Conservation (phyloP, 2,113 vertebrate species). For the Ceyx margarethae region DNA sequence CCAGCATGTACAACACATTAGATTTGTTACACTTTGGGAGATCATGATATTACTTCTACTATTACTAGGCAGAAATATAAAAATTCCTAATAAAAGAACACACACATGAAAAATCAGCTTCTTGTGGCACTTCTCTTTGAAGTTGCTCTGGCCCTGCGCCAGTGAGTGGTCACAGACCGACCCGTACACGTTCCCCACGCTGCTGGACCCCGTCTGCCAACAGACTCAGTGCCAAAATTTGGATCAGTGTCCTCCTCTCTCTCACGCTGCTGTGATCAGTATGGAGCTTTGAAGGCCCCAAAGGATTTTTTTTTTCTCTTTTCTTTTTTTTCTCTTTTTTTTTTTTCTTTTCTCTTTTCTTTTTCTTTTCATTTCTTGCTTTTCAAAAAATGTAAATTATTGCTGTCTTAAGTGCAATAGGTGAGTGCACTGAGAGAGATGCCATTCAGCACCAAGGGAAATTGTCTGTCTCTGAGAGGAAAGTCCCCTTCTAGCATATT, state of each 20-base stretch:
- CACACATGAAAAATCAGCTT: constrained; percentile 63
- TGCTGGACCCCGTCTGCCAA: constrained; percentile 17
- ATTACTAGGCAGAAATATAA: constrained; percentile 62
- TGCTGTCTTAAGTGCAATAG: background rate
- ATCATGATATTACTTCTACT: constrained; percentile 40
- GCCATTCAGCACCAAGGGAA: background rate
- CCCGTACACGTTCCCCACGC: background rate
- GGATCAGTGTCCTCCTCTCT: background rate
- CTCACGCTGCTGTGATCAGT: rapidly evolving
- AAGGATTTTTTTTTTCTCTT: background rate
- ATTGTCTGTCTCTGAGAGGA: background rate
- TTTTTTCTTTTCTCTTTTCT: background rate
- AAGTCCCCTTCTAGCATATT: background rate
- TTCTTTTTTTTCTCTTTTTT: background rate
- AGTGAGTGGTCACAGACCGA: constrained; percentile 30
- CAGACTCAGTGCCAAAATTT: background rate
- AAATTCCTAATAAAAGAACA: constrained; percentile 65
- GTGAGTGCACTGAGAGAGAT: background rate
- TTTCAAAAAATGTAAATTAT: background rate
- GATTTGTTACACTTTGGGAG: constrained; percentile 63
- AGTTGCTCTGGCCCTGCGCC: constrained; percentile 43
- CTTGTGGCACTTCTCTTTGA: constrained; percentile 58
- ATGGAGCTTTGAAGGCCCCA: background rate
- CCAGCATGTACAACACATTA: constrained; percentile 56
- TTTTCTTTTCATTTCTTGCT: background rate